Evolutionary conservation across 2,113 vertebrate species (phyloP).

Genomic region (Lathamus discolor): DNA sequence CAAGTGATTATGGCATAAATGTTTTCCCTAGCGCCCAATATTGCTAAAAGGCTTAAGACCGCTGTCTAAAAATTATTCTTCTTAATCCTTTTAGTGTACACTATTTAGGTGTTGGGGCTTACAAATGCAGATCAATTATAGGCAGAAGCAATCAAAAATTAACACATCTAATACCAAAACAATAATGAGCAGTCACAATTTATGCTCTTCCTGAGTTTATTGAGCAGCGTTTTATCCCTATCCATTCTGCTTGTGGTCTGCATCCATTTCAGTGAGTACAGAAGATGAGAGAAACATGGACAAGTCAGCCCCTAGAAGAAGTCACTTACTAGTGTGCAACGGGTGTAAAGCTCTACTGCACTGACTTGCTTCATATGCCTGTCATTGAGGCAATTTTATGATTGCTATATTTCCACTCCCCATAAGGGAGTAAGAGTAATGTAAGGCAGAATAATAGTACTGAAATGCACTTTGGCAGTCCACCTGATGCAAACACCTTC

Average conservation of each 20-base stretch:
- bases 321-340: neutral
- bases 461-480: neutral
- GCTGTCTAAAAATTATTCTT: neutral
- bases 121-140: neutral
- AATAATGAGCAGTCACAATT: neutral
- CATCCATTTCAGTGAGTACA: neutral
- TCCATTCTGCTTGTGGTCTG: neutral
- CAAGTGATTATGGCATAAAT: neutral
- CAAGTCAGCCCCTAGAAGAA: neutral
- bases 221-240: neutral
- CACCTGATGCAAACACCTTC: neutral
- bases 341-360: neutral
- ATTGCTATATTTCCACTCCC: neutral
- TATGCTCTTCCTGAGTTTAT: neutral
- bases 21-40: neutral
- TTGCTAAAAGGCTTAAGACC: neutral
- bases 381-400: neutral
- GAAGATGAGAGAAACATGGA: neutral
- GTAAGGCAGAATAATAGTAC: neutral
- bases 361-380: neutral
- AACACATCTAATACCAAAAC: neutral
- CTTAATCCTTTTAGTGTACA: neutral
- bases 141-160: neutral
- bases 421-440: neutral
- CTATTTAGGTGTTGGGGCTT: neutral